Evolutionary conservation across 2,797 vertebrate species (phyloP), one percentile per base, ranked within the genome.

Genomic region (Zonotrichia albicollis): DNA sequence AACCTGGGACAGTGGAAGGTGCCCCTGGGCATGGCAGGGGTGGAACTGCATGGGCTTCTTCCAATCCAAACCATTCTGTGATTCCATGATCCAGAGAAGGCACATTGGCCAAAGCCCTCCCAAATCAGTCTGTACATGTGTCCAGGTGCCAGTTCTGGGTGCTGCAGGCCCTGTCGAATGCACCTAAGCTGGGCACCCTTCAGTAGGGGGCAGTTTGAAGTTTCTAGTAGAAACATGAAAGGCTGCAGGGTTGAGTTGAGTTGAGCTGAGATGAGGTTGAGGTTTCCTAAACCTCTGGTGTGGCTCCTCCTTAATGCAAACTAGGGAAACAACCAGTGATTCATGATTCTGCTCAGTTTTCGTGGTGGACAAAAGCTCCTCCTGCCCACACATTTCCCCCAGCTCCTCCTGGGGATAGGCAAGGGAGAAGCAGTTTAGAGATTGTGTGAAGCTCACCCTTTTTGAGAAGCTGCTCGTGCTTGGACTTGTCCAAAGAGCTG

Each of bases 91-190:
- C 18, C 26, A 34, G 22, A 38, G 62, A 48, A 46, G 40, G 26
- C 13, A 4, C 34, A 10, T 7, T n/a, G 32, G 12, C 54, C 61
- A 43, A 51, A 84, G 21, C 6, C 20, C 14, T 53, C 32, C 29
- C 10, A 16, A 0, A 9, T 46, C 0, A 0, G 27, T 40, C 55
- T 18, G 4, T 36, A 5, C 26, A 6, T 6, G 4, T 43, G 30
- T 42, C 58, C n/a, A 32, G 10, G 19, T 45, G 34, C 6, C 60
- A 36, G 23, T 10, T 22, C 22, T 51, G 54, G 42, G 12, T 10
- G 3, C n/a, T 50, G 64, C 21, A 68, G 32, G 42, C 32, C 45
- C 50, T 46, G 55, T 1, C 17, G 19, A 62, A 42, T 8, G 32
- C 38, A n/a, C 36, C 78, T 62, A 34, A 32, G 7, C 57, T 74